Conservation (phyloP, 2,113 vertebrate species). For the Notothenia coriiceps region DNA sequence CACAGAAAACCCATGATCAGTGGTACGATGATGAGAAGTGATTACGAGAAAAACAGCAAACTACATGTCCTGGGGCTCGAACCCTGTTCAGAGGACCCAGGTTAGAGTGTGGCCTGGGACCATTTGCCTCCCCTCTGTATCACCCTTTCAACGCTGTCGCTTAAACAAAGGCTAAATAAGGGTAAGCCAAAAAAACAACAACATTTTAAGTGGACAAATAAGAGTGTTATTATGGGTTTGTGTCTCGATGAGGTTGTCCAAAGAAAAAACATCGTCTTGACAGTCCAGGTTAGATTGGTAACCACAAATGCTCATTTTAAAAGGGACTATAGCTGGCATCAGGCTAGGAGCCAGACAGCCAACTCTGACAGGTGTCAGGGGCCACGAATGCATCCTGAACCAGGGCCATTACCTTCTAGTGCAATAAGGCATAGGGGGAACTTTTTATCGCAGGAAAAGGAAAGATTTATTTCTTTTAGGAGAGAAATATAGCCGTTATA, state of each 20-base stretch:
- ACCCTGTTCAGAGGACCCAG: too few relatives aligned
- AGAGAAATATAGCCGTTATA: neutral
- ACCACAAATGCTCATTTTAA: slow-evolving; percentile 79
- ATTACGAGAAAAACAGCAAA: neutral
- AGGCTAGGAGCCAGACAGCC: slow-evolving; percentile 67
- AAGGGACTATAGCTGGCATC: slow-evolving; percentile 43
- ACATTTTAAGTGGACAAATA: slow-evolving; percentile 3
- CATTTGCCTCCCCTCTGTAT: too few relatives aligned
- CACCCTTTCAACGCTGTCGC: too few relatives aligned
- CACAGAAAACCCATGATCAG: neutral
- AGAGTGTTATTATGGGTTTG: neutral
- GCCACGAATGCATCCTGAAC: slow-evolving; percentile 23
- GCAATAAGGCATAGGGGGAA: neutral
- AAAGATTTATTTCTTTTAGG: slow-evolving; percentile 7
- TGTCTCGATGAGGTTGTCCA: slow-evolving; percentile 7
- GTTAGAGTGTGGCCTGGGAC: too few relatives aligned
- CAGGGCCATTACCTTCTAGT: slow-evolving; percentile 27
- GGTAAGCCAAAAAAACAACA: neutral
- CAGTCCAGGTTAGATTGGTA: slow-evolving; percentile 54
- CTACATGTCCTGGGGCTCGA: too few relatives aligned
- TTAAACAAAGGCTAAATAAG: too few relatives aligned
- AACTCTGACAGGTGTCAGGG: slow-evolving; percentile 66
- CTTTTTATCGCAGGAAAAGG: slow-evolving; percentile 6
- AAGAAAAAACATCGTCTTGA: slow-evolving; percentile 40
- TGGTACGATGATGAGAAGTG: neutral